These are phyloP conservation scores for Luperina testacea DNA, from an alignment of 2,888 invertebrate genomes.

Conservation along the genomic window DNA sequence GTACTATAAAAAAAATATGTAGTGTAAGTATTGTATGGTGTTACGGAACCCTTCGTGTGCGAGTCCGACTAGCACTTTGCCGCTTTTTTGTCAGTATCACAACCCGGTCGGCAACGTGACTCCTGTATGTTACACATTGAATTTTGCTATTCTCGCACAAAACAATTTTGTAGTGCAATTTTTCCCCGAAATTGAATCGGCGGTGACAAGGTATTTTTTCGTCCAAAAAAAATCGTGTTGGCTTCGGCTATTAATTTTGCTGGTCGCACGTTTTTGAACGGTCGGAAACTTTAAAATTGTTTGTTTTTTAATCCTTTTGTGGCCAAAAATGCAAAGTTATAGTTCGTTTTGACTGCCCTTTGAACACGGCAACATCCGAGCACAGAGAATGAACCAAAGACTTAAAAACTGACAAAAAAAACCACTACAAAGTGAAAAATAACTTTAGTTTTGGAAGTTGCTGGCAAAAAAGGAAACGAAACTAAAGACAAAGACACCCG, in stretches of 20 bases:
- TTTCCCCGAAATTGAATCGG: slow-evolving; percentile 67
- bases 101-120: slow-evolving; percentile 45
- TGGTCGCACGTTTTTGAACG: slow-evolving; percentile 38
- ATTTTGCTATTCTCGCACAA: slow-evolving; percentile 64
- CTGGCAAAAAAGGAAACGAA: not conserved
- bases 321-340: slow-evolving; percentile 2
- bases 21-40: too few relatives aligned
- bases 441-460: not conserved
- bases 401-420: not conserved
- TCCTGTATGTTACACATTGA: slow-evolving; percentile 50
- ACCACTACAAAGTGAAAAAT: not conserved
- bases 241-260: slow-evolving; percentile 46
- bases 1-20: too few relatives aligned
- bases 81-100: slow-evolving; percentile 51
- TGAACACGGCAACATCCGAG: not conserved
- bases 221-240: slow-evolving; percentile 30
- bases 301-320: slow-evolving; percentile 28
- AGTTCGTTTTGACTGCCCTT: not conserved
- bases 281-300: slow-evolving; percentile 22
- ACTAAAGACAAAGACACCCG: not conserved
- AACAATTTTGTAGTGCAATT: slow-evolving; percentile 62
- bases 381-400: not conserved
- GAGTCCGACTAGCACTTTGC: not conserved
- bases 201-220: slow-evolving; percentile 56
- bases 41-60: not conserved